These are phyloP conservation scores for Triplophysa yarkandensis DNA, from an alignment of 2,797 vertebrate species.

Conservation along the genomic window DNA sequence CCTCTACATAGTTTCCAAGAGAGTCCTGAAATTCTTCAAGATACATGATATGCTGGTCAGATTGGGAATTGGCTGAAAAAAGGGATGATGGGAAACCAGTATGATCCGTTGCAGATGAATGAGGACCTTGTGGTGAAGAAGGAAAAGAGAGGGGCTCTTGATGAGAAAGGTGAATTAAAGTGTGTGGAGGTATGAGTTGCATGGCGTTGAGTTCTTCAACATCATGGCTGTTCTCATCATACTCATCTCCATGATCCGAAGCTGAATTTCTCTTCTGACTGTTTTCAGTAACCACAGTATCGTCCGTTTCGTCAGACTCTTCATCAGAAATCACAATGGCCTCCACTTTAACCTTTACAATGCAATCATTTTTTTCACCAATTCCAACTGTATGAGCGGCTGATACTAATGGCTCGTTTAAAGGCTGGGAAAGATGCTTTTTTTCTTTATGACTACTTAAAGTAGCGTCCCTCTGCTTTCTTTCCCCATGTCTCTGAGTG, in stretches of 20 bases:
- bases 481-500: slow-evolving; percentile 21
- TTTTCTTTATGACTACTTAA: slow-evolving; percentile 9
- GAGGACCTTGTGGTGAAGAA: slow-evolving; percentile 71
- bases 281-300: slow-evolving; percentile 30
- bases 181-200: slow-evolving; percentile 75
- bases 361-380: slow-evolving; percentile 45
- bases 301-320: slow-evolving; percentile 78
- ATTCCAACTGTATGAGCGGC: slow-evolving; percentile 6
- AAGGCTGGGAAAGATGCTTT: background rate
- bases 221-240: slow-evolving; percentile 70
- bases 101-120: slow-evolving; percentile 66
- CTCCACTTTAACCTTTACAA: slow-evolving; percentile 84
- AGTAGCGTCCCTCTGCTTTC: background rate
- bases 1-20: slow-evolving; percentile 83
- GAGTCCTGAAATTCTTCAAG: slow-evolving; percentile 85
- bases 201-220: slow-evolving; percentile 72
- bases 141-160: slow-evolving; percentile 70
- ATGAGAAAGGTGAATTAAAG: slow-evolving; percentile 74
- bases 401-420: slow-evolving; percentile 4
- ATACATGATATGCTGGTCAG: slow-evolving; percentile 74
- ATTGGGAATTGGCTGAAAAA: slow-evolving; percentile 59
- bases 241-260: slow-evolving; percentile 67
- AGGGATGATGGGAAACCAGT: slow-evolving; percentile 56
- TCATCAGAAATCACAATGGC: slow-evolving; percentile 93
- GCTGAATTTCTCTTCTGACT: slow-evolving; percentile 50